Evolutionary conservation across 2,888 invertebrate species (phyloP), one percentile per base, ranked within the genome.

Genomic region (Chrysolina haemoptera): DNA sequence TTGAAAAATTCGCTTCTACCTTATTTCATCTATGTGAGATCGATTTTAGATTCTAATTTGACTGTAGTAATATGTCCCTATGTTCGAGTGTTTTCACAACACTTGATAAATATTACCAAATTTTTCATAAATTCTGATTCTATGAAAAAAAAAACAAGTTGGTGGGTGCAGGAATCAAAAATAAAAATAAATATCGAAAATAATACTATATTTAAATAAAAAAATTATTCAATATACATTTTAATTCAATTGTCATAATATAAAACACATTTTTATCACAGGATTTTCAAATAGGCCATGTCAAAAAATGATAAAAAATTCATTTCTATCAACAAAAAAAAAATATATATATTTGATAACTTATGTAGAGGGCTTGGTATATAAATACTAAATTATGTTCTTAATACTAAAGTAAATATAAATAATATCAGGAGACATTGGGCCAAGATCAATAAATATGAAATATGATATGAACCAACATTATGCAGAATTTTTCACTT

Each of bases 191-290:
- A 48, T 8, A 6, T 48, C 10, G 16, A 48, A 48, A 53, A 53
- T 53, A 53, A 20, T 20, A 53, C 20, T 20, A 14, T 53, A 53
- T 53, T 53, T 18, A 20, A 20, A 53, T 53, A 53, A 20, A 53
- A 53, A 53, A 53, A 20, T 18, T 20, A 20, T 53, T 20, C 16
- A 48, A 8, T 20, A 22, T 53, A 22, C 20, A 53, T 20, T 16
- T 20, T 10, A 53, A 20, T 16, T 20, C 10, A 53, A 20, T 53
- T 53, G 10, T 53, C 53, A 53, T 18, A 18, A 22, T 53, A 14
- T 14, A 43, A 53, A 35, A 35, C 35, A 53, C 20, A 53, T 53
- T 53, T 20, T 20, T 53, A 53, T 53, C 53, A 53, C 53, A 53
- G 53, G 18, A 20, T 53, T 53, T 18, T 20, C 5, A 5, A 2